phyloP scores from a whole-genome alignment of 2,113 vertebrate genomes.

The Oriolus oriolus region DNA sequence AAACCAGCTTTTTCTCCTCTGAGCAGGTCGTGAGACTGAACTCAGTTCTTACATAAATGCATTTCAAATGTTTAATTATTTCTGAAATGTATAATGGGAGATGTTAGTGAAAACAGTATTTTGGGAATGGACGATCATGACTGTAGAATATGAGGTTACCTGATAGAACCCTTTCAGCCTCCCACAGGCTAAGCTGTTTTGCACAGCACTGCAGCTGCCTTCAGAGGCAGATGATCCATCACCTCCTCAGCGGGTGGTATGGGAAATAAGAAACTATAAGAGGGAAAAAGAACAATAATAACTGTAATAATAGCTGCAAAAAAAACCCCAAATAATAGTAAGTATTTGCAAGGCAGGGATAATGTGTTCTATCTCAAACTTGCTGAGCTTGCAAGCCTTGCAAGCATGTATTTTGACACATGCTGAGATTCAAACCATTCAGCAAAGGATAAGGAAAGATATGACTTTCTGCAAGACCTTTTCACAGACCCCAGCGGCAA shows the following conservation, averaged over 20 bases:
- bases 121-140: background rate
- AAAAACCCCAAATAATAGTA: background rate
- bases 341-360: slow-evolving; percentile 15
- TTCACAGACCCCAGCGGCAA: background rate
- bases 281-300: background rate
- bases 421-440: background rate
- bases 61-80: background rate
- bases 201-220: background rate
- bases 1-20: background rate
- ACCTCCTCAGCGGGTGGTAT: background rate
- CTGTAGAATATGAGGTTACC: background rate
- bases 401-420: background rate
- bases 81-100: background rate
- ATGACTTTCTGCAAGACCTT: background rate
- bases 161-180: background rate
- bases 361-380: background rate
- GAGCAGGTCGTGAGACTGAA: background rate
- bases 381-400: background rate
- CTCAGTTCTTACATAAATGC: background rate
- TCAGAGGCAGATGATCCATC: background rate
- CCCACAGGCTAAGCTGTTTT: background rate
- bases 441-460: background rate
- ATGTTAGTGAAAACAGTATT: background rate
- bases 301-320: background rate
- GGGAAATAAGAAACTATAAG: background rate